Percentiles rank a stretch among this genome's conserved stretches.
Conservation (phyloP, 2,797 vertebrate species). For the Molossus molossus region DNA sequence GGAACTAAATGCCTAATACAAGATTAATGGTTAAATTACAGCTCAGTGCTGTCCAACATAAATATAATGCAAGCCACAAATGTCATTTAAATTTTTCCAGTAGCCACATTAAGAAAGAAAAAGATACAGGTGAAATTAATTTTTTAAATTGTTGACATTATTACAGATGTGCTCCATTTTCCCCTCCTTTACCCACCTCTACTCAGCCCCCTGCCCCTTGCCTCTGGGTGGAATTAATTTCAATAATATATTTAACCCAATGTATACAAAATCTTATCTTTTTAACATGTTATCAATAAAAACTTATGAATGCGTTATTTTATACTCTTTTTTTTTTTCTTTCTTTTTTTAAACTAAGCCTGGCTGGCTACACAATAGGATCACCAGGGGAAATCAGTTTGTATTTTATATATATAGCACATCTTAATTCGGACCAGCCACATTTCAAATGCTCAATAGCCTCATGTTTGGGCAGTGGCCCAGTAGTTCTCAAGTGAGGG, state of each 20-base stretch:
- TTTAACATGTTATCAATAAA: slow-evolving; percentile 22
- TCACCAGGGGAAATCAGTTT: not conserved
- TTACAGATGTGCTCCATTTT: not conserved
- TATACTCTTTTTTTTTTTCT: slow-evolving; percentile 26
- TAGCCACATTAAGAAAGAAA: slow-evolving; percentile 34
- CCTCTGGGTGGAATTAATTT: not conserved
- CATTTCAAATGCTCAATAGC: not conserved
- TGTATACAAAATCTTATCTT: slow-evolving; percentile 32
- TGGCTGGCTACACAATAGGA: not conserved
- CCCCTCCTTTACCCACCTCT: not conserved
- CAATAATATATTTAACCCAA: not conserved
- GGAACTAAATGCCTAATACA: not conserved
- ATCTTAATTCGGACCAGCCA: not conserved
- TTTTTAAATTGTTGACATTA: not conserved
- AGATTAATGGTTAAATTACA: slow-evolving; percentile 11
- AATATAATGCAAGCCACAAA: slow-evolving; percentile 15
- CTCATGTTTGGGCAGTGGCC: not conserved
- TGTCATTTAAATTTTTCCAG: slow-evolving; percentile 36
- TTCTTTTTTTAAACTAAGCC: not conserved
- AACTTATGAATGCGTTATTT: slow-evolving; percentile 19
- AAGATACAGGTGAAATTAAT: not conserved
- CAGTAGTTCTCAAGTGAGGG: not conserved
- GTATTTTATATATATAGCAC: not conserved
- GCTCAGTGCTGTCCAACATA: not conserved
- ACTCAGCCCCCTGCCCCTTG: not conserved